phyloP scores from a whole-genome alignment of 64 coral and sea anemone species.

The Platygyra sinensis region DNA sequence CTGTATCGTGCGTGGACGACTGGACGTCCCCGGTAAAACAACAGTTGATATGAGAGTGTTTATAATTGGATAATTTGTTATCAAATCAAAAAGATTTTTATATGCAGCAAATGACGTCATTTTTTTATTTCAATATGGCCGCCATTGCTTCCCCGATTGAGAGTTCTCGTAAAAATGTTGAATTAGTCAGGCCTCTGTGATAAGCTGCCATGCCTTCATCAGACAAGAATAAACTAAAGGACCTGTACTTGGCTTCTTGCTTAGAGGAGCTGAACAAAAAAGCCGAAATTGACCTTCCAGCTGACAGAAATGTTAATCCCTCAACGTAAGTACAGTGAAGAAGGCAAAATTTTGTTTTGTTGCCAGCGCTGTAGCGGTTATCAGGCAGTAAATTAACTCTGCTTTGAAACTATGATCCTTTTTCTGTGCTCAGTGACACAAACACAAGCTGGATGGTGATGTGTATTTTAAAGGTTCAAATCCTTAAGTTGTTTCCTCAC shows the following conservation, averaged over 20 bases:
- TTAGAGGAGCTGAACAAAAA: constrained; percentile 45
- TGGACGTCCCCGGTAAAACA: too few relatives aligned
- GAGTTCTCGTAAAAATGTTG: background rate
- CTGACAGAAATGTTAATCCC: constrained; percentile 14
- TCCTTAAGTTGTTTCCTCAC: too few relatives aligned
- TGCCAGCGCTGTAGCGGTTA: background rate
- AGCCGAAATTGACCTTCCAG: constrained; percentile 1
- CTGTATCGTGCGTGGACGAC: too few relatives aligned
- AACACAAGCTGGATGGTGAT: too few relatives aligned
- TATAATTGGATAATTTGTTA: background rate
- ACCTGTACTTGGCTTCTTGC: constrained; percentile 29
- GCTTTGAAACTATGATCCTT: too few relatives aligned
- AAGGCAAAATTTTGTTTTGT: background rate
- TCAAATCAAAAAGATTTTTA: background rate
- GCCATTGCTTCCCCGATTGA: background rate
- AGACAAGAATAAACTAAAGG: constrained; percentile 51
- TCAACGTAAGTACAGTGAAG: background rate
- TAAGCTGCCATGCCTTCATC: constrained; percentile 62
- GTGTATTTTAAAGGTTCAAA: too few relatives aligned
- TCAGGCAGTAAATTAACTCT: background rate
- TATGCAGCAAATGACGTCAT: constrained; percentile 10
- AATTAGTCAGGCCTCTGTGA: background rate
- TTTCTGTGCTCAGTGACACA: too few relatives aligned
- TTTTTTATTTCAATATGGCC: background rate
- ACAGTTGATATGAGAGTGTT: background rate